Conservation (phyloP, 92 coral and sea anemone species). For the Epizoanthus rinbou region DNA sequence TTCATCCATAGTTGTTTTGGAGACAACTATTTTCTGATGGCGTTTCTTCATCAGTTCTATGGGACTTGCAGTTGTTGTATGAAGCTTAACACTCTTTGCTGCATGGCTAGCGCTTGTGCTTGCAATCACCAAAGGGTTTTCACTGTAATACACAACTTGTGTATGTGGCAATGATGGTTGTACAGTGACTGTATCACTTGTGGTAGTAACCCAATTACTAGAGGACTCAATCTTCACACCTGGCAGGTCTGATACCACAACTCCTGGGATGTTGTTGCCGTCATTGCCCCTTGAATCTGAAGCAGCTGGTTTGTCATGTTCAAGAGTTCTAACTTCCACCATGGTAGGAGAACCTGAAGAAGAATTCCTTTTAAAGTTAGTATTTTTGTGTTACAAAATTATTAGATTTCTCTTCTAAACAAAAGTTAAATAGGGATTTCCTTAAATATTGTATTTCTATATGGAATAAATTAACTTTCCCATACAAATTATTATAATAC, state of each 20-base stretch:
- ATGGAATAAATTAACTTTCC: too few relatives aligned
- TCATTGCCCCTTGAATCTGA: background rate
- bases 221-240: background rate
- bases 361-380: background rate
- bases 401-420: too few relatives aligned
- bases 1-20: background rate
- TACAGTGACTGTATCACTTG: conserved; percentile 29
- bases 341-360: conserved; percentile 33
- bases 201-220: background rate
- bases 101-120: conserved; percentile 13
- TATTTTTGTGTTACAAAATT: too few relatives aligned
- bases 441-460: too few relatives aligned
- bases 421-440: too few relatives aligned
- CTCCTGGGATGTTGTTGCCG: background rate
- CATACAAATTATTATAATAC: too few relatives aligned
- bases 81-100: background rate
- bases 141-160: conserved; percentile 25
- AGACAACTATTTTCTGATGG: conserved; percentile 1
- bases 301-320: background rate
- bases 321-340: conserved; percentile 32
- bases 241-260: background rate
- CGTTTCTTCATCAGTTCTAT: conserved; percentile 12
- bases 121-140: conserved; percentile 22
- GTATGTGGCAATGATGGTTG: conserved; percentile 35
- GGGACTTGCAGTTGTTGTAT: conserved; percentile 25